Conservation (phyloP, 1,140 invertebrate species). For the Phymorhynchus buccinoides region DNA sequence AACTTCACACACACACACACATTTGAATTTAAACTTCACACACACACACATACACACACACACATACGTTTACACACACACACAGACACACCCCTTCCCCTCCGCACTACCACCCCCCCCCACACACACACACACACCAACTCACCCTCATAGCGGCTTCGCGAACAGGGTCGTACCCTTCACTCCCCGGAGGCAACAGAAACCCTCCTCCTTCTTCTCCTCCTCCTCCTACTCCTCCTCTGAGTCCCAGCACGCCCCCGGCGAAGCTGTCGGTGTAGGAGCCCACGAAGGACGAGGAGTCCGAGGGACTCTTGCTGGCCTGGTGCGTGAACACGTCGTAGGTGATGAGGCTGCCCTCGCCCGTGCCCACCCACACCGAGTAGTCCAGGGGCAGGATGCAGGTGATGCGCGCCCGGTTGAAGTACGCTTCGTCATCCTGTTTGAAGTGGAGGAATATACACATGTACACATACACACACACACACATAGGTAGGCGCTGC, state of each 20-base stretch:
- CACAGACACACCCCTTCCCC: not conserved
- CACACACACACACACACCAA: constrained; percentile 31
- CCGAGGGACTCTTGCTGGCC: constrained; percentile 59
- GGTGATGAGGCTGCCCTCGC: constrained; percentile 75
- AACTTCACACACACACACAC: constrained; percentile 10
- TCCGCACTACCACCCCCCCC: not conserved
- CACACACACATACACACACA: not conserved
- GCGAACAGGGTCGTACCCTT: constrained; percentile 40
- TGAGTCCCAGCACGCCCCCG: constrained; percentile 22
- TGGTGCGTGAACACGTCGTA: constrained; percentile 67
- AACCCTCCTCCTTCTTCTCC: not conserved
- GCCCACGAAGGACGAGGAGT: constrained; percentile 58
- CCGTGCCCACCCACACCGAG: constrained; percentile 76
- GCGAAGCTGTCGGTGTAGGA: constrained; percentile 38
- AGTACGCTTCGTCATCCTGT: constrained; percentile 71
- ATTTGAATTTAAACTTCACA: too few species aligned
- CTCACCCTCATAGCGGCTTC: constrained; percentile 50
- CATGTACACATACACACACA: too few species aligned
- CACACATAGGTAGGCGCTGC: too few species aligned
- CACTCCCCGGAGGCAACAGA: not conserved
- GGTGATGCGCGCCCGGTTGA: constrained; percentile 72
- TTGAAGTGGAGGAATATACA: too few species aligned
- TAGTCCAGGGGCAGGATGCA: constrained; percentile 72
- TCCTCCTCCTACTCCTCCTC: constrained; percentile 17
- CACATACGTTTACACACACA: not conserved